Evolutionary conservation across 2,113 vertebrate species (phyloP).

Genomic region (Actenoides hombroni): DNA sequence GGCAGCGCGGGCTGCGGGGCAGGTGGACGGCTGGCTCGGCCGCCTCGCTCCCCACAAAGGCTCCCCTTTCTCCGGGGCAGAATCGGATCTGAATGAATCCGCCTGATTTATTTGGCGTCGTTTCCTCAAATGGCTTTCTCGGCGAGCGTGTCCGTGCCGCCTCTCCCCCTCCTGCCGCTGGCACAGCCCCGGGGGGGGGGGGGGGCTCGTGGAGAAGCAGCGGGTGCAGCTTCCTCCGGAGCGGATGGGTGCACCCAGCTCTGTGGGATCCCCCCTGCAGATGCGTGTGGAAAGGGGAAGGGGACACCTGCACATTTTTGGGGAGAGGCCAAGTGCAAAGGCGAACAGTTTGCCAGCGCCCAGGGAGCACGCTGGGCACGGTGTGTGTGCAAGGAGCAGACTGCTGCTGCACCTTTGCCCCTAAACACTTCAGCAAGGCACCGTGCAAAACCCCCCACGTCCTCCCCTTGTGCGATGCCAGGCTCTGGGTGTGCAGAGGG

Average conservation of each 20-base stretch:
- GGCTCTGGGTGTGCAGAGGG: neutral
- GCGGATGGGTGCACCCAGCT: fast-evolving
- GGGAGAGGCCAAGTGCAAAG: neutral
- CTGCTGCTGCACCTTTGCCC: fast-evolving
- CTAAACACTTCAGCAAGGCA: fast-evolving
- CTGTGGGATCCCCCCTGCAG: neutral
- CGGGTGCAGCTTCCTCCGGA: fast-evolving
- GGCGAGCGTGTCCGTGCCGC: fast-evolving
- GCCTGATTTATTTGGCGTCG: conserved; percentile 20
- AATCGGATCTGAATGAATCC: neutral
- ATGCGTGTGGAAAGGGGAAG: neutral
- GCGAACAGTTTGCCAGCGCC: fast-evolving
- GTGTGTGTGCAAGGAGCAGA: neutral
- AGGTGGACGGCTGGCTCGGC: conserved; percentile 42
- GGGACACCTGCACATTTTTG: neutral
- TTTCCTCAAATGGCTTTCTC: conserved; percentile 24
- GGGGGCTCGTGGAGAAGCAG: fast-evolving
- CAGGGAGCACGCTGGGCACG: neutral
- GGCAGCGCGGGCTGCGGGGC: neutral
- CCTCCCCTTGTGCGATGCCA: fast-evolving
- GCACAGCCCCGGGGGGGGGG: fast-evolving
- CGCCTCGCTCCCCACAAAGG: conserved; percentile 19
- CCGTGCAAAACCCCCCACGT: neutral
- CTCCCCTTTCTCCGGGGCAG: neutral
- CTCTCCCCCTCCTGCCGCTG: neutral